Evolutionary conservation across 2,113 vertebrate species (phyloP), one percentile per base, ranked within the genome.

Genomic region (Amia ocellicauda): DNA sequence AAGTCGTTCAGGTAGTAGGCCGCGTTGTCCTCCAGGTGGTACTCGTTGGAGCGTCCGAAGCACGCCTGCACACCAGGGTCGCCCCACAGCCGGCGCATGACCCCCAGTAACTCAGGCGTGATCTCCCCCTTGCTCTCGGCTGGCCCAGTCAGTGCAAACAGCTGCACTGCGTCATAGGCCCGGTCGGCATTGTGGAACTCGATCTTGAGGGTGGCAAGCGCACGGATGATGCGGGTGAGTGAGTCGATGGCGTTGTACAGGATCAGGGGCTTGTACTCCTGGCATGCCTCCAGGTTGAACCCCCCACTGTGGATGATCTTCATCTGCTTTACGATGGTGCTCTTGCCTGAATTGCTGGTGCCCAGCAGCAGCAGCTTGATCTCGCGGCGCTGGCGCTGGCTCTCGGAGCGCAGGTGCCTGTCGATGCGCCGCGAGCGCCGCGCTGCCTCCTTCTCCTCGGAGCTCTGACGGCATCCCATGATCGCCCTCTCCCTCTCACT

Each of bases 381-480:
- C 83, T 99, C 97, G 0, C 97, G 92, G 24, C 97, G 89, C 70
- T 99, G 97, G 56, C 97, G 89, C 79, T 98, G 97, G 50, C 97
- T 99, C 76, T 99, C 97, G 0, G 97, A 98, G 83, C 95, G 96
- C 87, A 99, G 85, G 88, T 98, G 97, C 76, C 96, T 93, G 88
- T 99, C 97, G 19, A 99, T 99, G 60, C 95, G 89, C n/a, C 96
- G 89, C 1, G 97, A 99, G 85, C 95, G 94, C 83, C 95, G 84
- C 17, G 95, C 97, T 28, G 97, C 97, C 85, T 99, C 97, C 89
- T 99, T 99, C 83, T 99, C 97, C 88, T 99, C 97, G 50, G 96
- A 97, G 88, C 97, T 99, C 91, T 99, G 97, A 82, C 97, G 92
- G 88, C 97, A 99, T 91, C 97, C 97, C 97, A 99, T 99, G 93